These are phyloP conservation scores for Microctenopoma stevenorrisi DNA, from an alignment of 2,797 vertebrate species.

Conservation along the genomic window DNA sequence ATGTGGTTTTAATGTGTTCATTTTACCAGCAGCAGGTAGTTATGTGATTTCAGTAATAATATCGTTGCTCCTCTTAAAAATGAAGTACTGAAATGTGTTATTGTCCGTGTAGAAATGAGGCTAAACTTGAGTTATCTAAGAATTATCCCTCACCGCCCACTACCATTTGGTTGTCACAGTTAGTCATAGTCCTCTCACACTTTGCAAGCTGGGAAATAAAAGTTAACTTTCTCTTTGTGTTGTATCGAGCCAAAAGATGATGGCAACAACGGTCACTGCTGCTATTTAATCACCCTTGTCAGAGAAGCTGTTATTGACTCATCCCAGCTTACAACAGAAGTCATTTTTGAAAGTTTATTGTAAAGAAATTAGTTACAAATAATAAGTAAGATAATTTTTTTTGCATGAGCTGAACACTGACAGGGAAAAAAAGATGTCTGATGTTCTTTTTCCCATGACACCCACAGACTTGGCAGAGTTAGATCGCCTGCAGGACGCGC, in stretches of 20 bases:
- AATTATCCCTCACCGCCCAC: slow-evolving; percentile 60
- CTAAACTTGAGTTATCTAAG: slow-evolving; percentile 46
- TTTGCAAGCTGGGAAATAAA: slow-evolving; percentile 61
- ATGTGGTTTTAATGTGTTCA: slow-evolving; percentile 39
- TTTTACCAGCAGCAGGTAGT: slow-evolving; percentile 38
- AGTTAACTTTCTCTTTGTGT: slow-evolving; percentile 62
- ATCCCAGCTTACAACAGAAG: slow-evolving; percentile 22
- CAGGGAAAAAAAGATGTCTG: slow-evolving; percentile 32
- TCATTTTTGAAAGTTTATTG: slow-evolving; percentile 28
- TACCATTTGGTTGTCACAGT: slow-evolving; percentile 70
- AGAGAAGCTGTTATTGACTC: slow-evolving; percentile 20
- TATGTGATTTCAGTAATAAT: slow-evolving; percentile 44
- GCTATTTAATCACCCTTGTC: slow-evolving; percentile 30
- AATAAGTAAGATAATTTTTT: slow-evolving; percentile 3
- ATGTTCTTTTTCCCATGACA: slow-evolving; percentile 53
- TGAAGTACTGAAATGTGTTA: slow-evolving; percentile 26
- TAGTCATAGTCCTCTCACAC: slow-evolving; percentile 74
- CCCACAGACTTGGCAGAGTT: slow-evolving; percentile 91
- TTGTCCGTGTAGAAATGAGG: slow-evolving; percentile 35
- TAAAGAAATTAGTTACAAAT: slow-evolving; percentile 21
- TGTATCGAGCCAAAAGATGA: slow-evolving; percentile 15
- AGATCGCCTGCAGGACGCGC: slow-evolving; percentile 92
- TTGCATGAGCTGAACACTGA: neutral
- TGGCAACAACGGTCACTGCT: slow-evolving; percentile 15
- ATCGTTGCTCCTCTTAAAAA: slow-evolving; percentile 45